Base-by-base conservation (phyloP, 2,797 vertebrate genomes). In the Clarias platycephalus region DNA sequence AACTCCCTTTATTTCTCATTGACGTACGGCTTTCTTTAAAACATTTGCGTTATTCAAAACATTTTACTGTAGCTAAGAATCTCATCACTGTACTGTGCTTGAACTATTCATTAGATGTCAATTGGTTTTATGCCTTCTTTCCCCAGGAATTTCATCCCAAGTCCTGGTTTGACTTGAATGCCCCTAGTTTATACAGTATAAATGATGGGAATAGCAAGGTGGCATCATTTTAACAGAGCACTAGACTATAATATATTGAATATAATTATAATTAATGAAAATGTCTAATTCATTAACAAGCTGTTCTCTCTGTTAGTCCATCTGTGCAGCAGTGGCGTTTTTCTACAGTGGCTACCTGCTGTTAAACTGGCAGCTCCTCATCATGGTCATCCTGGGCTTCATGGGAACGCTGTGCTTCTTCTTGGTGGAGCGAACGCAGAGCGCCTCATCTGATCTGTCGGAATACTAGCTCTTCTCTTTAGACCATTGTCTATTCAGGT, bases 321-420 rank as follows among this genome's bases (percentile, higher is more conserved):
- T 96, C 24, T 94, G 92, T 78, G 95, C 95, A 87, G 95, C 95
- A 0, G 88, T 93, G 89, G 95, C 95, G 1, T 96, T 96, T 90
- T 95, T 95, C 93, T 96, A 95, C 93, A 94, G 95, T 58, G 94
- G 95, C 1, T 94, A 95, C 87, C 86, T 95, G 10, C 83, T 93
- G 80, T 81, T 96, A 82, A 92, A 87, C 83, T 95, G 95, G 94
- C 95, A 96, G 90, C 94, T 96, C 37, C 93, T 96, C 44, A 76
- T 94, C 67, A 93, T 96, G 94, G 92, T 95, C 77, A 49, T 92
- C 81, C 85, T 95, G 86, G 94, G 95, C 80, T 95, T 96, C 88
- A 55, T 71, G 1, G 95, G 95, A 67, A 95, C 95, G 0, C 91
- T 96, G 74, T 94, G 93, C 89, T 96, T 96, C 91, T 95, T 96